phyloP scores from a whole-genome alignment of 2,888 invertebrate genomes.

The Lapara coniferarum region DNA sequence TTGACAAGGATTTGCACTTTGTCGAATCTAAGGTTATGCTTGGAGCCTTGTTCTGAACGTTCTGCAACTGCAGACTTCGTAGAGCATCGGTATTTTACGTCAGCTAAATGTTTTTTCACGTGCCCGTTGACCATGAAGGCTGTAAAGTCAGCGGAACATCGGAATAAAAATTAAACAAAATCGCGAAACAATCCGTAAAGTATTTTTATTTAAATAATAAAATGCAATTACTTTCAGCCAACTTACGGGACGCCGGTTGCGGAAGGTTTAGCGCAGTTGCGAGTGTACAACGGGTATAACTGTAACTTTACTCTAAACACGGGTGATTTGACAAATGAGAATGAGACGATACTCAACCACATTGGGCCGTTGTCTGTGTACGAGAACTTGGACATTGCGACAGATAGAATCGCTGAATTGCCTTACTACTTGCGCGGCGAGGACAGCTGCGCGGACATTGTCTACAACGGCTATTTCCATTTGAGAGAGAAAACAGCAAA shows the following conservation, averaged over 20 bases:
- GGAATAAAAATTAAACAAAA: too few species aligned
- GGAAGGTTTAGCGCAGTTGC: conserved; percentile 84
- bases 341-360: conserved; percentile 39
- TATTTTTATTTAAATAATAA: not conserved
- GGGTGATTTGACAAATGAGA: conserved; percentile 37
- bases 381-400: conserved; percentile 67
- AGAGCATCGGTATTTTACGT: too few species aligned
- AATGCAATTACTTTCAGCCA: conserved; percentile 60
- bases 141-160: too few species aligned
- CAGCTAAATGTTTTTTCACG: too few species aligned
- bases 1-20: too few species aligned
- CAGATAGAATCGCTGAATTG: conserved; percentile 49
- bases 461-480: conserved; percentile 53
- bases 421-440: conserved; percentile 66
- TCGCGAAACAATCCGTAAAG: too few species aligned
- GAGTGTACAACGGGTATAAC: conserved; percentile 87
- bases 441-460: conserved; percentile 51
- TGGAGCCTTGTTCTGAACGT: too few species aligned
- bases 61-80: too few species aligned
- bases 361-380: conserved; percentile 68
- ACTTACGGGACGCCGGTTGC: conserved; percentile 85
- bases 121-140: too few species aligned
- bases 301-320: conserved; percentile 77
- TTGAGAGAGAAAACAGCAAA: conserved; percentile 67
- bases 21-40: too few species aligned